A percentile compares a stretch with the other conserved stretches of the same genome.
Conservation (phyloP, 2,113 vertebrate genomes). For the Meleagris gallopavo region DNA sequence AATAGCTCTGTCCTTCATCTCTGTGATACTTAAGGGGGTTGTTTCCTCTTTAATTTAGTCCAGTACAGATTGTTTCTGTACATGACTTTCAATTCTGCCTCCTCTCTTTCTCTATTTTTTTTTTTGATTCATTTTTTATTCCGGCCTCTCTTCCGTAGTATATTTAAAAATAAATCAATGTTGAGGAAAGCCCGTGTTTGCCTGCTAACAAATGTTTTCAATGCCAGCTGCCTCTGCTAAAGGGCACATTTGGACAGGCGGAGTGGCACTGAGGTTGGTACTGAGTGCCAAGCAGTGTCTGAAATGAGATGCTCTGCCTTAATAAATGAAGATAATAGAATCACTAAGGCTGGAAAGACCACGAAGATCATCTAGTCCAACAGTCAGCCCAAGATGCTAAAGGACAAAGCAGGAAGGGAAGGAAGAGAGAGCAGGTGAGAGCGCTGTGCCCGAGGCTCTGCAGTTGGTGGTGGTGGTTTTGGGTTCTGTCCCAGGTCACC, state of each 20-base stretch:
- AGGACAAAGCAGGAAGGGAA: neutral
- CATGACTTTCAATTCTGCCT: conserved; percentile 36
- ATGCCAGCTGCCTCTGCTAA: neutral
- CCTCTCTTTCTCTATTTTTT: neutral
- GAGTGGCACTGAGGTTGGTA: neutral
- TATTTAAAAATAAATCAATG: conserved; percentile 85
- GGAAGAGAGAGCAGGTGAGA: neutral
- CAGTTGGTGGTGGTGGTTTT: fast-evolving
- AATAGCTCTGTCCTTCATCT: conserved; percentile 70
- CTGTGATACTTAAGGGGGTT: conserved; percentile 61
- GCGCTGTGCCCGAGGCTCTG: fast-evolving
- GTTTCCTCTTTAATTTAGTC: conserved; percentile 63
- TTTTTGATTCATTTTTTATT: conserved; percentile 69
- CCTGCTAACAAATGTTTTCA: neutral
- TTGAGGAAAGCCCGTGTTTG: conserved; percentile 50
- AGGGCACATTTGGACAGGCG: fast-evolving
- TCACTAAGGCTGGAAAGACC: too few relatives aligned
- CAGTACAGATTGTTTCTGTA: conserved; percentile 78
- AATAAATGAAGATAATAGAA: neutral
- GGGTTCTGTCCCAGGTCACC: neutral
- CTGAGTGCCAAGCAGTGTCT: neutral
- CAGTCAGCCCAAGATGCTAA: neutral
- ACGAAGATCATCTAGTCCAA: too few relatives aligned
- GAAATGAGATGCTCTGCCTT: neutral
- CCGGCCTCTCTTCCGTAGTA: conserved; percentile 75